Evolutionary conservation across 1,140 invertebrate genomes (phyloP).

Genomic region (Cryptotermes secundus): DNA sequence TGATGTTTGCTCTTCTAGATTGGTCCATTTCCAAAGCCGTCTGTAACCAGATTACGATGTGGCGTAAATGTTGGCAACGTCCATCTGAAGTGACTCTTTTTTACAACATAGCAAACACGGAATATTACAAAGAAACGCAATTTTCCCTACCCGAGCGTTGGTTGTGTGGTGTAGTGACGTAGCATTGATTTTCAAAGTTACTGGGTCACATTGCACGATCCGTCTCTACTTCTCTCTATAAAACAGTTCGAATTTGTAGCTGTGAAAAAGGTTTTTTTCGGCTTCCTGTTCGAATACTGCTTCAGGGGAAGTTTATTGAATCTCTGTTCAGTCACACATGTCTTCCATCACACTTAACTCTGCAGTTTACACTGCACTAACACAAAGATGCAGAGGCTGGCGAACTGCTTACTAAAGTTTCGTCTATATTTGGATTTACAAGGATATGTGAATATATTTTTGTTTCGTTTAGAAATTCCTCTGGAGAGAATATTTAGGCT

Average conservation of each 20-base stretch:
- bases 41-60: neutral
- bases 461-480: too few species aligned
- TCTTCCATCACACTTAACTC: too few species aligned
- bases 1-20: neutral
- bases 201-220: neutral
- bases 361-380: too few species aligned
- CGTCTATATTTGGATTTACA: too few species aligned
- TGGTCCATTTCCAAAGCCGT: neutral
- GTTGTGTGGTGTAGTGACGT: neutral
- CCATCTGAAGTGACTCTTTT: neutral
- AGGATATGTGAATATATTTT: too few species aligned
- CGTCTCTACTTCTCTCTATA: neutral
- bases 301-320: too few species aligned
- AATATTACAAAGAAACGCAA: conserved; percentile 13
- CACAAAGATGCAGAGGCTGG: too few species aligned
- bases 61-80: neutral
- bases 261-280: too few species aligned
- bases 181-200: conserved; percentile 3
- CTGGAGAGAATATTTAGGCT: too few species aligned
- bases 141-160: neutral
- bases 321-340: too few species aligned
- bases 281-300: too few species aligned
- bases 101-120: neutral
- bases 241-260: neutral
- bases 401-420: too few species aligned